These are phyloP conservation scores for Pogonophryne albipinna DNA, from an alignment of 2,797 vertebrate species.

Conservation along the genomic window DNA sequence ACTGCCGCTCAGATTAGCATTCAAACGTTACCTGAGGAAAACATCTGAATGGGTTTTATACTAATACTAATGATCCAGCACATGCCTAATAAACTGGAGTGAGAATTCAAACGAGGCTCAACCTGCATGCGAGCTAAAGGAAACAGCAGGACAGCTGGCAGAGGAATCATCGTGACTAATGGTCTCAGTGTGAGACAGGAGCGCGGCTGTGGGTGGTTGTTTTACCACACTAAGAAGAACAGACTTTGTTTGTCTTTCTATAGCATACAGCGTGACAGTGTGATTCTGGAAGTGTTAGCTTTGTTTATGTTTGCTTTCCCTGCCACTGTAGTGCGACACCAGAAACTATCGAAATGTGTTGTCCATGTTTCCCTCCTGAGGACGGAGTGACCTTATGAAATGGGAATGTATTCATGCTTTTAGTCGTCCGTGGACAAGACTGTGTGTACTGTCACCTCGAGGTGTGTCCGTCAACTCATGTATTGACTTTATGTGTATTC, in stretches of 20 bases:
- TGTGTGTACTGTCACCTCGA: conserved; percentile 32
- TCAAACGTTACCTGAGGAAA: conserved; percentile 69
- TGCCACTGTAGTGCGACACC: conserved; percentile 54
- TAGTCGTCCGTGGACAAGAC: conserved; percentile 11
- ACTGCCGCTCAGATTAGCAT: conserved; percentile 46
- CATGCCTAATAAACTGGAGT: conserved; percentile 75
- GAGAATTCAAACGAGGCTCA: conserved; percentile 78
- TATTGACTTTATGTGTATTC: conserved; percentile 53
- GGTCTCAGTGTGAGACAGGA: conserved; percentile 81
- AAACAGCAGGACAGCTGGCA: conserved; percentile 80
- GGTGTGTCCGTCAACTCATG: conserved; percentile 45
- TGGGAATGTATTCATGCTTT: conserved; percentile 20
- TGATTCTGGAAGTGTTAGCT: conserved; percentile 72
- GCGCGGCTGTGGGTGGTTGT: conserved; percentile 78
- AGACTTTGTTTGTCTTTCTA: conserved; percentile 80
- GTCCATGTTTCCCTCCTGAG: conserved; percentile 37
- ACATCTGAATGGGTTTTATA: conserved; percentile 64
- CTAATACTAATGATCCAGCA: conserved; percentile 70
- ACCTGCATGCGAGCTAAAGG: conserved; percentile 77
- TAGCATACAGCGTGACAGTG: conserved; percentile 69
- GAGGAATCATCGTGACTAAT: conserved; percentile 84
- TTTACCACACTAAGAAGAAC: conserved; percentile 70
- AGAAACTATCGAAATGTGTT: conserved; percentile 34
- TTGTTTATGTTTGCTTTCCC: conserved; percentile 69
- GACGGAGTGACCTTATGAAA: conserved; percentile 45